phyloP scores from a whole-genome alignment of 92 coral and sea anemone genomes.

The Diadumene lineata region DNA sequence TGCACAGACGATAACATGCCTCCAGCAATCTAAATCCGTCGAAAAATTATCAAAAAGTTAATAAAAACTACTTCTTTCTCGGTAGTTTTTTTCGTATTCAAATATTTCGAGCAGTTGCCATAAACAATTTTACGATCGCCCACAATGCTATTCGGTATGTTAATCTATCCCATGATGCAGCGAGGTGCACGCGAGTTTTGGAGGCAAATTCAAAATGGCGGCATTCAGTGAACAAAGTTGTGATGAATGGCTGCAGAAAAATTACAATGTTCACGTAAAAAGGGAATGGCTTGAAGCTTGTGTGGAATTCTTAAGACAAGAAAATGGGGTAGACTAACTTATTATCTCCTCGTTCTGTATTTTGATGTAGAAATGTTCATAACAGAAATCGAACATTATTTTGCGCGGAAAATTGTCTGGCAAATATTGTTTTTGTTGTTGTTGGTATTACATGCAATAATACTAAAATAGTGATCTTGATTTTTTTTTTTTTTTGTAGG shows the following conservation, averaged over 20 bases:
- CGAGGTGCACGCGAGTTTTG: constrained; percentile 14
- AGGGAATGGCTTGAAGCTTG: constrained; percentile 87
- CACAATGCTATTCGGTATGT: constrained; percentile 13
- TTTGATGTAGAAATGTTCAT: background rate
- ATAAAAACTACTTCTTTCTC: constrained; percentile 5
- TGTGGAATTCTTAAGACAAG: constrained; percentile 66
- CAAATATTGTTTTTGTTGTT: too few species aligned
- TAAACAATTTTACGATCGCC: constrained; percentile 55
- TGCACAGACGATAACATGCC: constrained; percentile 85
- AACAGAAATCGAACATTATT: too few species aligned
- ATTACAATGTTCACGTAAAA: constrained; percentile 42
- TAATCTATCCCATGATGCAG: constrained; percentile 42
- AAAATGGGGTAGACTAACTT: constrained; percentile 49
- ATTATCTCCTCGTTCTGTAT: background rate
- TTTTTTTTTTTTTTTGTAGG: constrained; percentile 46
- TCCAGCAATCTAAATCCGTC: background rate
- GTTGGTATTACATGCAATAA: too few species aligned
- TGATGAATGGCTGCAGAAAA: constrained; percentile 44
- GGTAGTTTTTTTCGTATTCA: background rate
- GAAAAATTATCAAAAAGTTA: background rate
- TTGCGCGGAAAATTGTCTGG: too few species aligned
- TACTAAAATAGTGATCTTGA: too few species aligned
- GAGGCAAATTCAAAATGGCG: constrained; percentile 75
- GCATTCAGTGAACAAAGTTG: constrained; percentile 32
- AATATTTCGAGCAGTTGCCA: constrained; percentile 76